phyloP scores from a whole-genome alignment of 2,888 invertebrate species.

The Balanococcus diminutus region DNA sequence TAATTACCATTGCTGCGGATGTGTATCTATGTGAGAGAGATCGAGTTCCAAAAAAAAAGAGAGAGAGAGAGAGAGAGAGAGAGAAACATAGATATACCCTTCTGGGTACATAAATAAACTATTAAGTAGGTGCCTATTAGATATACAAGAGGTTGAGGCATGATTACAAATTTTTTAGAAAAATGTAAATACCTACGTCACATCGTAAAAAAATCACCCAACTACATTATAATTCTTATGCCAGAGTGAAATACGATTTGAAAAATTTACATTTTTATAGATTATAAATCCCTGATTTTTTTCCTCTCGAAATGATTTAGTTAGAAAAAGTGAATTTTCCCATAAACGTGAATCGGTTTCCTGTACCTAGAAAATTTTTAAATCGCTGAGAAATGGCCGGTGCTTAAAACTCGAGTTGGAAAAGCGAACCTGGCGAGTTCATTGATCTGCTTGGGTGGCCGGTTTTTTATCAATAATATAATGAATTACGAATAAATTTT shows the following conservation, averaged over 20 bases:
- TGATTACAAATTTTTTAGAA: not conserved
- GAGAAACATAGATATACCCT: not conserved
- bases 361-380: not conserved
- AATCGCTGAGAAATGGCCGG: not conserved
- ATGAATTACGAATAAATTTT: not conserved
- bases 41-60: not conserved
- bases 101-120: not conserved
- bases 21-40: not conserved
- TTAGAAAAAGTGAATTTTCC: not conserved
- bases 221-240: not conserved
- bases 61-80: not conserved
- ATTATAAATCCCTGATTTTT: not conserved
- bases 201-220: not conserved
- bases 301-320: not conserved
- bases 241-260: not conserved
- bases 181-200: not conserved
- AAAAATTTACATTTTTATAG: constrained; percentile 8
- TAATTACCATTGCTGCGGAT: not conserved
- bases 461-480: not conserved
- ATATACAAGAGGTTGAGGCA: no score
- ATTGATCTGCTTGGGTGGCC: not conserved
- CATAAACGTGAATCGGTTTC: not conserved
- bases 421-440: not conserved
- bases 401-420: not conserved
- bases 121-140: no score